A percentile compares a stretch with the other conserved stretches of the same genome.
Conservation (phyloP, 2,113 vertebrate genomes). For the Anhinga rufa region DNA sequence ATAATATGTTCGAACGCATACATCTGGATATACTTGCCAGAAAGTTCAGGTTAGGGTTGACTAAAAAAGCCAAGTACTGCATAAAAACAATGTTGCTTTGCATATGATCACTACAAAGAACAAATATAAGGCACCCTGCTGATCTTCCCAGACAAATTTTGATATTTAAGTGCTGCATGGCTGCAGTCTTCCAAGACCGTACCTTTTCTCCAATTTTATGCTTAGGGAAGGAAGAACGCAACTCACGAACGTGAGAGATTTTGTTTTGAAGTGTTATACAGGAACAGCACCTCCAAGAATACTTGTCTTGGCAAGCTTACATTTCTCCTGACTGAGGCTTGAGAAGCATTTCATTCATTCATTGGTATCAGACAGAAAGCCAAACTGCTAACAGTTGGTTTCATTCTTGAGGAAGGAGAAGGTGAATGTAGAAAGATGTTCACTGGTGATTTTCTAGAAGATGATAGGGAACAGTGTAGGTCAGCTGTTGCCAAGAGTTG, state of each 20-base stretch:
- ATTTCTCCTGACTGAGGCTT: neutral
- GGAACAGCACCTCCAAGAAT: neutral
- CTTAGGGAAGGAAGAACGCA: neutral
- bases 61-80: neutral
- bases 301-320: neutral
- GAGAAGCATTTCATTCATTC: neutral
- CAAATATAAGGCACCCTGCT: accelerated
- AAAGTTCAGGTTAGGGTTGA: neutral
- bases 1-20: accelerated
- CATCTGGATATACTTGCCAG: neutral
- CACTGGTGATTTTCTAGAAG: neutral
- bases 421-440: neutral
- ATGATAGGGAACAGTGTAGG: neutral
- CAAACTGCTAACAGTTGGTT: neutral
- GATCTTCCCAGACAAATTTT: neutral
- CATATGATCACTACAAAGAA: neutral
- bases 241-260: neutral
- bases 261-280: neutral
- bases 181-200: neutral
- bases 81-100: neutral
- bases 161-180: neutral
- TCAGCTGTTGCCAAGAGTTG: neutral
- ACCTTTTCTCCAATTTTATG: neutral
- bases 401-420: neutral
- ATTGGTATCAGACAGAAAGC: neutral